These are phyloP conservation scores for Leucophenga maculata DNA, from an alignment of 2,888 invertebrate species.

Conservation along the genomic window DNA sequence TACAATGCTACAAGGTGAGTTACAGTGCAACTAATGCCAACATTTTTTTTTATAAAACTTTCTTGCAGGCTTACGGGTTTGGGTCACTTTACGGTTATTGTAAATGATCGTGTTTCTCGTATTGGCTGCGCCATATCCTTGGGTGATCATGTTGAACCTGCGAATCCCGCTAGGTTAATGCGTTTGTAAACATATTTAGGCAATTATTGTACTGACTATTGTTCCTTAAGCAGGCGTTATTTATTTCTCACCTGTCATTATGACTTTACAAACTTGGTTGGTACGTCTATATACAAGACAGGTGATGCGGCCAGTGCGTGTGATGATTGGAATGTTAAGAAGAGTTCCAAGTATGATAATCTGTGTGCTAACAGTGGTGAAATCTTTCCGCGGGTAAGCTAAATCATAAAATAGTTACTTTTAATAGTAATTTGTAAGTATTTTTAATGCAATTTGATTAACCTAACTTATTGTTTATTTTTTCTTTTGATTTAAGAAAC, in stretches of 20 bases:
- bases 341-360: conserved; percentile 20
- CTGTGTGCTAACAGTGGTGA: conserved; percentile 47
- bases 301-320: conserved; percentile 40
- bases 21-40: background rate
- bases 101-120: conserved; percentile 51
- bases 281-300: conserved; percentile 34
- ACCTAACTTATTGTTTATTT: background rate
- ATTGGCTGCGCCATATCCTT: conserved; percentile 46
- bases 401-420: background rate
- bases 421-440: too few species aligned
- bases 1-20: conserved; percentile 38
- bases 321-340: conserved; percentile 31
- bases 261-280: conserved; percentile 40
- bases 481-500: conserved; percentile 1
- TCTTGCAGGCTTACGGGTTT: background rate
- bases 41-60: background rate
- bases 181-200: background rate
- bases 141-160: conserved; percentile 35
- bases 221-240: conserved; percentile 37
- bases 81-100: conserved; percentile 39
- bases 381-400: conserved; percentile 31
- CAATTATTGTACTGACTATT: background rate
- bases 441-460: too few species aligned
- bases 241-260: conserved; percentile 52
- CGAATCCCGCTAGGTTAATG: background rate